Conservation (phyloP, 1,140 invertebrate genomes). For the Drosophila athabasca region DNA sequence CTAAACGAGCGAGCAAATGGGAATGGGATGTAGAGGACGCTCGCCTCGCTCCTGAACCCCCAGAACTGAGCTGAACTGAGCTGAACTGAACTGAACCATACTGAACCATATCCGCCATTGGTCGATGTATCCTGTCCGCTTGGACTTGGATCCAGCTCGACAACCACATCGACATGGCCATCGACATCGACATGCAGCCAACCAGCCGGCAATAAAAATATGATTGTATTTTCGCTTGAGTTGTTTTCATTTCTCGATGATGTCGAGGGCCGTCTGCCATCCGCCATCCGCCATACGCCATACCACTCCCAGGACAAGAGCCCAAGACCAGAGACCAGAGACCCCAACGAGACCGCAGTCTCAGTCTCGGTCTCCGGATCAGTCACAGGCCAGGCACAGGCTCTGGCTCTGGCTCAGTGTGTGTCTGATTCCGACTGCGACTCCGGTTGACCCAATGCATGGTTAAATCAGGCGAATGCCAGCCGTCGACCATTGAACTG, state of each 20-base stretch:
- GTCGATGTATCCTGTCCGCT: conserved; percentile 36
- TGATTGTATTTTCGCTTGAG: conserved; percentile 82
- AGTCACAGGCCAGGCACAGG: not conserved
- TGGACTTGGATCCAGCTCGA: conserved; percentile 44
- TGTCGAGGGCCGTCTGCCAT: conserved; percentile 56
- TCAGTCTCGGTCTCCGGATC: conserved; percentile 16
- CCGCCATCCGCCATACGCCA: no score
- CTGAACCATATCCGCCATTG: not conserved
- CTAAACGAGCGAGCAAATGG: conserved; percentile 75
- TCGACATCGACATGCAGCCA: conserved; percentile 57
- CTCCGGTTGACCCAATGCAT: conserved; percentile 66
- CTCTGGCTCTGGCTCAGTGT: conserved; percentile 9
- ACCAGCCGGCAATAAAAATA: conserved; percentile 81
- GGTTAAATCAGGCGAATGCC: conserved; percentile 75
- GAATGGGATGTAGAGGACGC: conserved; percentile 46
- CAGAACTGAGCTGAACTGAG: not conserved
- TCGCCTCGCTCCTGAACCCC: conserved; percentile 1
- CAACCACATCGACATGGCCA: conserved; percentile 24
- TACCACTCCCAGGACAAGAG: conserved; percentile 18
- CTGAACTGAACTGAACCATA: conserved; percentile 9
- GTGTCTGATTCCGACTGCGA: conserved; percentile 6
- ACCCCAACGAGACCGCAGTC: conserved; percentile 1
- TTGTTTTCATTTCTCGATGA: conserved; percentile 82
- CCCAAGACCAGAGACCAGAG: not conserved
- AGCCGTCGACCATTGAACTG: conserved; percentile 73